phyloP scores from a whole-genome alignment of 2,797 vertebrate genomes.

The Spea hammondii region DNA sequence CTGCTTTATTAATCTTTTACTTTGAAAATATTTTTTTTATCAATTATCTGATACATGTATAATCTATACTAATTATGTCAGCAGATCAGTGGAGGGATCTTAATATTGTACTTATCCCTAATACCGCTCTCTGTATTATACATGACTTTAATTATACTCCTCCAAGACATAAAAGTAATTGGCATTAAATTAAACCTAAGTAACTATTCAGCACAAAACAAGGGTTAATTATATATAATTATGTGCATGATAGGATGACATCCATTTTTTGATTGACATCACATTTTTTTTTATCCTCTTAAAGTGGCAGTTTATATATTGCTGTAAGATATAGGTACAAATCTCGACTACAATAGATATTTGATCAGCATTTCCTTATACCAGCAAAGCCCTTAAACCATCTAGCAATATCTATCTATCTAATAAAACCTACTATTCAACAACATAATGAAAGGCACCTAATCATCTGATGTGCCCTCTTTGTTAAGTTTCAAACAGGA shows the following conservation, averaged over 20 bases:
- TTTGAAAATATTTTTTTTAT: too few species aligned
- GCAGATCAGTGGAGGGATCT: neutral
- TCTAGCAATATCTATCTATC: too few species aligned
- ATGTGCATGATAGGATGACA: neutral
- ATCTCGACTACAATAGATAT: neutral
- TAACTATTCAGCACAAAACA: neutral
- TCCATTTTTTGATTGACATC: neutral
- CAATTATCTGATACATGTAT: too few species aligned
- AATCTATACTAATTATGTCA: neutral
- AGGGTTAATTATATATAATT: neutral
- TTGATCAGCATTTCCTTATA: too few species aligned
- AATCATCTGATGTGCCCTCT: too few species aligned
- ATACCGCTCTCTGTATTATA: neutral
- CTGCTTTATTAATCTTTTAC: too few species aligned
- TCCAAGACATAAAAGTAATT: neutral
- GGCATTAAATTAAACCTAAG: neutral
- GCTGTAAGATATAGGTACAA: neutral
- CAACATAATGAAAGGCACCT: too few species aligned
- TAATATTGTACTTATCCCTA: neutral
- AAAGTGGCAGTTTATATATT: neutral
- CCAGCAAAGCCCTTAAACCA: too few species aligned
- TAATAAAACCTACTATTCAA: too few species aligned
- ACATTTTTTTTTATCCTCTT: neutral
- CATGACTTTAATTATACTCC: neutral
- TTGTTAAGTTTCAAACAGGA: too few species aligned